A percentile compares a stretch with the other conserved stretches of the same genome.
These are phyloP conservation scores for Peromyscus nudipes DNA, from an alignment of 2,797 vertebrate species.

Conservation along the genomic window DNA sequence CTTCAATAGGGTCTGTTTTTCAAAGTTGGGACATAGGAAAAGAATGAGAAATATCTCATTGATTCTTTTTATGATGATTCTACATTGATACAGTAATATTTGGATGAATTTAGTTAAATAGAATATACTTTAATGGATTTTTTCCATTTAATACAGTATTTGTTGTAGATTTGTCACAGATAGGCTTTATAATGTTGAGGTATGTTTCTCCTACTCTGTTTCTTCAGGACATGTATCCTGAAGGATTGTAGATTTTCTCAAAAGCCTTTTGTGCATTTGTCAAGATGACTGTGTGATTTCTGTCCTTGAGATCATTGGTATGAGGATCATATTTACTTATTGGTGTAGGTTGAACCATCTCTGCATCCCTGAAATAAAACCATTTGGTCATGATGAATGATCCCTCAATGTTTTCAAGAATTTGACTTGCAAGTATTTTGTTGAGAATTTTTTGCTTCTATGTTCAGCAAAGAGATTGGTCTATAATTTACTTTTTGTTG, in stretches of 20 bases:
- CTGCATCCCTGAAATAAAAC: background rate
- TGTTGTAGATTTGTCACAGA: background rate
- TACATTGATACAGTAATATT: conserved; percentile 11
- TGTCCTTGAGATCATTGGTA: background rate
- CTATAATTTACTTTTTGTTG: background rate
- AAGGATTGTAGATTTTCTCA: background rate
- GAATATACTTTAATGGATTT: background rate
- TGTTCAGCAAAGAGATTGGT: background rate
- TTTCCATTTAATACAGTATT: background rate
- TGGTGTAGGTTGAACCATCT: background rate
- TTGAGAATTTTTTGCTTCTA: background rate
- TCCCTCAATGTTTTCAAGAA: background rate
- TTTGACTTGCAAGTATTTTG: background rate
- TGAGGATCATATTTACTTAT: background rate
- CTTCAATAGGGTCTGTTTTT: background rate
- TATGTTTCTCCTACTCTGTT: background rate
- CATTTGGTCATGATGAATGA: background rate
- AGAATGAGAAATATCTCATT: background rate
- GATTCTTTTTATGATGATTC: background rate
- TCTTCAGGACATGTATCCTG: background rate
- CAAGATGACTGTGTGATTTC: background rate
- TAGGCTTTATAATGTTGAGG: background rate
- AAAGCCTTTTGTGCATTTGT: background rate
- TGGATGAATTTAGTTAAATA: background rate
- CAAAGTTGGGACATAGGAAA: background rate